Percentiles rank a stretch among this genome's conserved stretches.
Evolutionary conservation across 2,888 invertebrate genomes (phyloP).

Genomic region (Drosophila melanosoma): DNA sequence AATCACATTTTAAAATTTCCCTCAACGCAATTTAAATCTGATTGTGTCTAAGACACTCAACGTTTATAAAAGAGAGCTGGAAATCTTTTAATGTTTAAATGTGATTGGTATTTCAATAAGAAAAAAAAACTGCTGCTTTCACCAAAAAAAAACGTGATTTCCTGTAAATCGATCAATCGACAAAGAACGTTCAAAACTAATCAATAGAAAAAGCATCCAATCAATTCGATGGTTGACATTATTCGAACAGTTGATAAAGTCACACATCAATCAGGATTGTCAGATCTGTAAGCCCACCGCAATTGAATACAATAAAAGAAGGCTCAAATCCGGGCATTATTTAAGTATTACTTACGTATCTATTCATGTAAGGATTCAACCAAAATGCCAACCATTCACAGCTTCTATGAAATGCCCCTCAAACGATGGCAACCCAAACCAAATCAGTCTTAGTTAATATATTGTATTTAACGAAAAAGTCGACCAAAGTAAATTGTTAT

Average conservation of each 20-base stretch:
- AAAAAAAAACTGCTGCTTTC: background rate
- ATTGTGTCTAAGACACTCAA: conserved; percentile 24
- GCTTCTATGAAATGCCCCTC: background rate
- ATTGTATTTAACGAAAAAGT: background rate
- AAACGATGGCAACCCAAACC: background rate
- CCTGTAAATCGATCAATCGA: background rate
- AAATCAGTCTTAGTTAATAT: background rate
- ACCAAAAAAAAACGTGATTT: background rate
- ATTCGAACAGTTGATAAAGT: too few relatives aligned
- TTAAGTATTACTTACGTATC: background rate
- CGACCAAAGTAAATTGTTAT: background rate
- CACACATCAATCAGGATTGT: background rate
- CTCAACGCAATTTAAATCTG: conserved; percentile 26
- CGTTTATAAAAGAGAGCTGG: background rate
- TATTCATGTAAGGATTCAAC: background rate
- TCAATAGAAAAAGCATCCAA: background rate
- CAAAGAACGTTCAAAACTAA: background rate
- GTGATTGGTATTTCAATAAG: background rate
- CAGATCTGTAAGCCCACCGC: background rate
- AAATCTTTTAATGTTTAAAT: background rate
- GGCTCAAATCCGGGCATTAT: background rate
- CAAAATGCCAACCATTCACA: background rate
- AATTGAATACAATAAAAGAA: background rate
- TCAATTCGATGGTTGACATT: too few relatives aligned
- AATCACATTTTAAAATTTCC: background rate